Evolutionary conservation across 2,113 vertebrate genomes (phyloP).

Genomic region (Perccottus glenii): DNA sequence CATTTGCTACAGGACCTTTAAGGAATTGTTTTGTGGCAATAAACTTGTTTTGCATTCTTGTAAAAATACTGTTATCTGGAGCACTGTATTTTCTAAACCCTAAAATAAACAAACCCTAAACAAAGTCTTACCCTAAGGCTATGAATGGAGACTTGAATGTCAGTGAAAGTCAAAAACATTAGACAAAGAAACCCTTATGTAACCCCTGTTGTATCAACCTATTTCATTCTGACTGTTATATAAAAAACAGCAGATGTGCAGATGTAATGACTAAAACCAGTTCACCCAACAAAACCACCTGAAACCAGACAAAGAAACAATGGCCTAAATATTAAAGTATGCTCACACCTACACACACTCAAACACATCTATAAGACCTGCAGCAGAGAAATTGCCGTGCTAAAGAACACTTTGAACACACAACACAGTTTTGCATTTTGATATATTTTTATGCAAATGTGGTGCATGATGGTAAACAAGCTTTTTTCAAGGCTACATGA

Average conservation of each 20-base stretch:
- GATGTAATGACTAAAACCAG: neutral
- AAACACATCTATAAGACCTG: conserved; percentile 15
- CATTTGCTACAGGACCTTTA: too few relatives aligned
- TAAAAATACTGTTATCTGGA: too few relatives aligned
- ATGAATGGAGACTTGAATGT: neutral
- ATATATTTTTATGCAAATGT: conserved; percentile 55
- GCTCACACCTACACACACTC: neutral
- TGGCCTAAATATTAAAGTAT: neutral
- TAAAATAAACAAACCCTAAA: neutral
- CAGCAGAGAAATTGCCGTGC: conserved; percentile 14
- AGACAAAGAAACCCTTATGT: neutral
- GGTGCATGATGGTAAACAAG: conserved; percentile 15
- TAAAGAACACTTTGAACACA: conserved; percentile 30
- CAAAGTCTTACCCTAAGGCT: neutral
- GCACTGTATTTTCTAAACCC: too few relatives aligned
- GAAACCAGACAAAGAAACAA: neutral
- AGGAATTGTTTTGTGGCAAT: too few relatives aligned
- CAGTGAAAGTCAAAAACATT: conserved; percentile 3
- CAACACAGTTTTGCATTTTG: conserved; percentile 43
- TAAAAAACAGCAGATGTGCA: neutral
- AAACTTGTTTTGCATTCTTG: too few relatives aligned
- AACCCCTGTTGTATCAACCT: too few relatives aligned
- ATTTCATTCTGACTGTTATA: neutral
- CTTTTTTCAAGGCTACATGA: conserved; percentile 18
- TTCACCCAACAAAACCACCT: conserved; percentile 6